These are phyloP conservation scores for Leistus spinibarbis DNA, from an alignment of 2,888 invertebrate genomes.

Conservation along the genomic window DNA sequence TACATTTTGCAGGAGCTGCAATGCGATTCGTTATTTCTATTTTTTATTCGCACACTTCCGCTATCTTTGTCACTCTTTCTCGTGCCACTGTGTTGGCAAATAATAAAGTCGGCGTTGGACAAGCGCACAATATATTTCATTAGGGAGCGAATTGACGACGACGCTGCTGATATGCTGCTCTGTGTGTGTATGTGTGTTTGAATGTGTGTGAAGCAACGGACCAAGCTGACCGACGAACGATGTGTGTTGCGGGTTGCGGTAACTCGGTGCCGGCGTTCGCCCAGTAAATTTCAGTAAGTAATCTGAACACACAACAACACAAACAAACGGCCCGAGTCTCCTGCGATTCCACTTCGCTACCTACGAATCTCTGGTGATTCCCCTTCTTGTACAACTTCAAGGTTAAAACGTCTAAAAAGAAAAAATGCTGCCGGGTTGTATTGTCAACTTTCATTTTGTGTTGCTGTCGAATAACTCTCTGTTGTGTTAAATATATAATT, in stretches of 20 bases:
- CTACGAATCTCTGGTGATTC: slow-evolving; percentile 21
- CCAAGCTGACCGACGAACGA: not conserved
- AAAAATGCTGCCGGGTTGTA: not conserved
- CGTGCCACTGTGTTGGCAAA: slow-evolving; percentile 16
- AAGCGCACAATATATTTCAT: slow-evolving; percentile 26
- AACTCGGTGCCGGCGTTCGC: not conserved
- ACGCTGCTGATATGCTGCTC: not conserved
- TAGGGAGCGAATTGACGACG: slow-evolving; percentile 24
- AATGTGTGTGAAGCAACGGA: not conserved
- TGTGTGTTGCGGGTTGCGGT: not conserved
- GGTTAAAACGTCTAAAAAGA: not conserved
- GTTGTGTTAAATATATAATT: too few relatives aligned
- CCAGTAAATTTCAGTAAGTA: slow-evolving; percentile 33
- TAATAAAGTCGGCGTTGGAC: slow-evolving; percentile 24
- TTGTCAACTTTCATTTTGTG: too few relatives aligned
- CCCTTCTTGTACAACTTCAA: slow-evolving; percentile 22
- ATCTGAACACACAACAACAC: slow-evolving; percentile 32
- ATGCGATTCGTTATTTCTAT: not conserved
- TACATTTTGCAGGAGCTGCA: slow-evolving; percentile 1
- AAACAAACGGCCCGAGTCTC: slow-evolving; percentile 24
- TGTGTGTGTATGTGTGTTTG: not conserved
- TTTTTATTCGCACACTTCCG: not conserved
- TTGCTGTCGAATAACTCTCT: too few relatives aligned
- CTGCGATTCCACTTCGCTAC: slow-evolving; percentile 31
- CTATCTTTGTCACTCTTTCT: slow-evolving; percentile 15